Conservation (phyloP, 2,888 invertebrate genomes). For the Cephus spinipes region DNA sequence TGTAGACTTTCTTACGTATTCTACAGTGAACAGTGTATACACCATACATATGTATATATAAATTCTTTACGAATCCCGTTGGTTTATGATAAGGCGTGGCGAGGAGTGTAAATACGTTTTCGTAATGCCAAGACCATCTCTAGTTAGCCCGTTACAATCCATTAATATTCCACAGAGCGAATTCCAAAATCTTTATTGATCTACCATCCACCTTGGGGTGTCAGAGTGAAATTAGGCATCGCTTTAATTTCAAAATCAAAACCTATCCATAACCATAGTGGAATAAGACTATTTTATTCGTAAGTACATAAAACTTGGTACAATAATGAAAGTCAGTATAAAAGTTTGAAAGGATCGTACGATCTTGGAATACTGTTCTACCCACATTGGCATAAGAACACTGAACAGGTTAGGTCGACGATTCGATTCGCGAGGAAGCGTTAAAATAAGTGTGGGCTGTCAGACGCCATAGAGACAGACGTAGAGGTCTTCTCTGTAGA, state of each 20-base stretch:
- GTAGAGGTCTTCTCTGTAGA: background rate
- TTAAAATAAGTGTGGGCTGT: constrained; percentile 4
- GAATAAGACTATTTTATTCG: background rate
- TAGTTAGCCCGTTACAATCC: background rate
- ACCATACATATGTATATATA: background rate
- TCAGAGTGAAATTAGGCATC: background rate
- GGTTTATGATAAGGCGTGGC: constrained; percentile 24
- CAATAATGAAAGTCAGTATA: background rate
- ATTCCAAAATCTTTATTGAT: background rate
- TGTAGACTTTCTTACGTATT: background rate
- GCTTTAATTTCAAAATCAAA: background rate
- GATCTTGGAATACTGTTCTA: background rate
- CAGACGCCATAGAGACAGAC: background rate
- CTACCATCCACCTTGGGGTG: background rate
- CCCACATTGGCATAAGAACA: constrained; percentile 2
- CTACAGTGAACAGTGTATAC: background rate
- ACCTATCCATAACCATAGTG: background rate
- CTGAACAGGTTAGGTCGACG: background rate
- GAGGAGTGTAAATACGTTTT: background rate
- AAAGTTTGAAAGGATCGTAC: background rate
- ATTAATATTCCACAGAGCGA: background rate
- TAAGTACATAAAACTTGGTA: background rate
- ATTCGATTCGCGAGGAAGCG: constrained; percentile 2
- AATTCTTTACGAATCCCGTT: constrained; percentile 16
- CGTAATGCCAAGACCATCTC: background rate